Evolutionary conservation across 1,140 invertebrate species (phyloP).

Genomic region (Lasioglossum albipes): DNA sequence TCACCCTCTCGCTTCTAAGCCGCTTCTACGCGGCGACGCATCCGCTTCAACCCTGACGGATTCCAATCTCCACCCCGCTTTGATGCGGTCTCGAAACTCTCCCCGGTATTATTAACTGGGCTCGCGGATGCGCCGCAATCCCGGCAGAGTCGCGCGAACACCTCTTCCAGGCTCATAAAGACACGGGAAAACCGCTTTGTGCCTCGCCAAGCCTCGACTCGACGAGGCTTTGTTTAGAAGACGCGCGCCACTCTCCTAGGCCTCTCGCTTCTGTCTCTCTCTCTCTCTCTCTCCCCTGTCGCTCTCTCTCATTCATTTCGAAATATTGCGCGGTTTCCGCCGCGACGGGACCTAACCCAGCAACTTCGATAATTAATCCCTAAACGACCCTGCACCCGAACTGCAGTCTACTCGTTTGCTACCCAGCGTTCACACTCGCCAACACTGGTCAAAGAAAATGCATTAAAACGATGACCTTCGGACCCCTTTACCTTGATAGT

Average conservation of each 20-base stretch:
- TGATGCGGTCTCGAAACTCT: conserved; percentile 43
- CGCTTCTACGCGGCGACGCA: neutral
- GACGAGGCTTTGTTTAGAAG: neutral
- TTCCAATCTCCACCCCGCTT: conserved; percentile 52
- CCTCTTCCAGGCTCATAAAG: conserved; percentile 11
- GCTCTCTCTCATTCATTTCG: neutral
- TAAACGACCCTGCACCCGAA: neutral
- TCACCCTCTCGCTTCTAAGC: conserved; percentile 21
- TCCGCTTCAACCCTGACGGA: conserved; percentile 25
- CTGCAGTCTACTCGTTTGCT: neutral
- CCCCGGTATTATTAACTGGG: conserved; percentile 46
- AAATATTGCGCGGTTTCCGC: neutral
- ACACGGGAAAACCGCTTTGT: neutral
- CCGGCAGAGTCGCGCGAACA: neutral
- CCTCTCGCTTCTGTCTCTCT: too few relatives aligned
- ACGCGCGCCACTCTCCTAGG: neutral
- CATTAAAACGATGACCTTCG: neutral
- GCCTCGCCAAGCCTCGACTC: neutral
- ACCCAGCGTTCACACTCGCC: neutral
- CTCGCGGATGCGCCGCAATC: conserved; percentile 12
- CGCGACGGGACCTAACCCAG: neutral
- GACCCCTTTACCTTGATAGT: neutral
- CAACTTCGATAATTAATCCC: conserved; percentile 36
- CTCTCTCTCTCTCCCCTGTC: neutral
- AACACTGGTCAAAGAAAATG: neutral